Percentiles rank a stretch among this genome's conserved stretches.
These are phyloP conservation scores for Tubulanus polymorphus DNA, from an alignment of 2,888 invertebrate species.

Conservation along the genomic window DNA sequence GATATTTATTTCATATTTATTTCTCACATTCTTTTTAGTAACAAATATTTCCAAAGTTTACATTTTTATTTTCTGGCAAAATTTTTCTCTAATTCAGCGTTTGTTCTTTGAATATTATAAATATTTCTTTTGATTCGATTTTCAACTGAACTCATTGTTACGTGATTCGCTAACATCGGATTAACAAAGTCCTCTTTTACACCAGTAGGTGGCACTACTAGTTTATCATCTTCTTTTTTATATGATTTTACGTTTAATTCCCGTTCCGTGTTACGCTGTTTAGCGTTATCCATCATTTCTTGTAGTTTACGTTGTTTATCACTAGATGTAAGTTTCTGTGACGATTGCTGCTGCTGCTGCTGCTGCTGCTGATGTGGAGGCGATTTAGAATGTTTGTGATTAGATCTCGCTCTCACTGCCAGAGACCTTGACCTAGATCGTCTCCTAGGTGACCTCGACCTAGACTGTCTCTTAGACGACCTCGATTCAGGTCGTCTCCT, in stretches of 20 bases:
- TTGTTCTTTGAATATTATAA: slow-evolving; percentile 82
- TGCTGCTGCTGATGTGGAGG: no score
- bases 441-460: slow-evolving; percentile 6
- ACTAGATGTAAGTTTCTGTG: no score
- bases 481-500: slow-evolving; percentile 7
- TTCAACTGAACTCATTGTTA: slow-evolving; percentile 70
- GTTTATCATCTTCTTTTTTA: slow-evolving; percentile 48
- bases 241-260: slow-evolving; percentile 51
- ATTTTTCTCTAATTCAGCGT: slow-evolving; percentile 75
- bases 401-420: not conserved
- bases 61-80: slow-evolving; percentile 76
- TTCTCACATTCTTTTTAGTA: no score
- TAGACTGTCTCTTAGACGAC: not conserved
- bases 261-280: slow-evolving; percentile 55
- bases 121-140: slow-evolving; percentile 81
- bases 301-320: no score
- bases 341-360: no score
- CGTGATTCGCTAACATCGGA: slow-evolving; percentile 65
- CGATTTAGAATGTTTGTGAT: no score
- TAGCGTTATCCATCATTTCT: slow-evolving; percentile 82
- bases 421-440: slow-evolving; percentile 3
- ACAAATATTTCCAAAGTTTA: no score
- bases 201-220: slow-evolving; percentile 27
- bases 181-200: slow-evolving; percentile 41
- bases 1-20: no score